A percentile compares a stretch with the other conserved stretches of the same genome.
Evolutionary conservation across 2,113 vertebrate species (phyloP).

Genomic region (Talpa occidentalis): DNA sequence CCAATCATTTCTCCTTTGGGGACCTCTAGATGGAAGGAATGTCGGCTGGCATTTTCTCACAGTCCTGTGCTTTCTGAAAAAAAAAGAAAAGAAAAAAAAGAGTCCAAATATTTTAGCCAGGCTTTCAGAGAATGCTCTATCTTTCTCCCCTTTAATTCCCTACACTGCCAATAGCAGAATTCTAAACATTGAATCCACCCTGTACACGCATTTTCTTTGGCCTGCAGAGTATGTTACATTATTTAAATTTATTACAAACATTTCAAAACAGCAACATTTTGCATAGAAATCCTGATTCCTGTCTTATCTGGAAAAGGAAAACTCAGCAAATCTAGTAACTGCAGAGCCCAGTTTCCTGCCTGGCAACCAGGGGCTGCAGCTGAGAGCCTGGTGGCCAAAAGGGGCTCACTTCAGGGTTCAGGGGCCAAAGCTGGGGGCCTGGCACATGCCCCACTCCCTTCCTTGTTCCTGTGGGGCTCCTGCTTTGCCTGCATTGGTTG

Average conservation of each 20-base stretch:
- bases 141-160: background rate
- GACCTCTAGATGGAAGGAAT: background rate
- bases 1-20: background rate
- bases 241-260: background rate
- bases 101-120: background rate
- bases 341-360: background rate
- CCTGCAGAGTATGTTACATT: background rate
- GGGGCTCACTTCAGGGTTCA: too few relatives aligned
- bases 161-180: background rate
- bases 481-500: fast-evolving
- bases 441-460: fast-evolving
- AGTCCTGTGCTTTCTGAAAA: background rate
- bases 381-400: background rate
- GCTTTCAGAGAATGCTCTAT: background rate
- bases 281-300: background rate
- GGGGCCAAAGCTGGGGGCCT: background rate
- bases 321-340: background rate
- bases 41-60: background rate
- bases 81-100: slow-evolving; percentile 1
- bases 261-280: slow-evolving; percentile 26
- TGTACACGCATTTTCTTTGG: background rate
- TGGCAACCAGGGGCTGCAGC: background rate
- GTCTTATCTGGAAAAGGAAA: background rate
- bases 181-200: background rate
- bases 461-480: too few relatives aligned